A percentile compares a stretch with the other conserved stretches of the same genome.
Evolutionary conservation across 2,888 invertebrate genomes (phyloP).

Genomic region (Ochropacha duplaris): DNA sequence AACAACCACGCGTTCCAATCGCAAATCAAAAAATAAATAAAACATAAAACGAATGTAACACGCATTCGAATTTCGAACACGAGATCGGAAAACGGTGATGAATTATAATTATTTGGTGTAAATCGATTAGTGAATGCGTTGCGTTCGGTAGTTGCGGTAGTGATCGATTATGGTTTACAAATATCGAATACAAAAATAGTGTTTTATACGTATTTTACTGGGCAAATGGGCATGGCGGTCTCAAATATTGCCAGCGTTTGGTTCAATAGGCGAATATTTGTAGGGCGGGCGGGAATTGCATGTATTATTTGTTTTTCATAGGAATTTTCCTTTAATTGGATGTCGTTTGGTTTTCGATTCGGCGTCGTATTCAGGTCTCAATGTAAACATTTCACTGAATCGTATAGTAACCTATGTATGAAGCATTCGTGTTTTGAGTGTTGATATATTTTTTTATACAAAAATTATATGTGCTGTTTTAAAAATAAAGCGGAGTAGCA

Average conservation of each 20-base stretch:
- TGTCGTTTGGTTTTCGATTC: constrained; percentile 4
- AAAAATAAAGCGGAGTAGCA: background rate
- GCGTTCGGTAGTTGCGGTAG: constrained; percentile 19
- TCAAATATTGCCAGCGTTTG: constrained; percentile 44
- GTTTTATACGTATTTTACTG: constrained; percentile 68
- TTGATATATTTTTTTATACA: background rate
- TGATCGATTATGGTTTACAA: constrained; percentile 50
- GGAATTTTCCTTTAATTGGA: constrained; percentile 23
- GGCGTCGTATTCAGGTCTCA: background rate
- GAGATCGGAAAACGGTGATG: background rate
- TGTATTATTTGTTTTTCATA: constrained; percentile 25
- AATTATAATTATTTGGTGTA: background rate
- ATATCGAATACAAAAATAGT: constrained; percentile 70
- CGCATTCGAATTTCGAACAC: constrained; percentile 13
- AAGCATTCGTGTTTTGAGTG: background rate
- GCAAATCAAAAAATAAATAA: constrained; percentile 33
- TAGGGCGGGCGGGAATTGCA: constrained; percentile 28
- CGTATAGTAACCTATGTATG: background rate
- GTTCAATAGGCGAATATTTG: constrained; percentile 33
- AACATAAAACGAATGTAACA: constrained; percentile 20
- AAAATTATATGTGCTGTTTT: background rate
- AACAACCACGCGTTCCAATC: constrained; percentile 49
- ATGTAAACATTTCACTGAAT: background rate
- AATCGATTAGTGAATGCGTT: constrained; percentile 14
- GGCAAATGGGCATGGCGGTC: constrained; percentile 64